These are phyloP conservation scores for Macrobrachium rosenbergii DNA, from an alignment of 1,140 invertebrate species.

Conservation along the genomic window DNA sequence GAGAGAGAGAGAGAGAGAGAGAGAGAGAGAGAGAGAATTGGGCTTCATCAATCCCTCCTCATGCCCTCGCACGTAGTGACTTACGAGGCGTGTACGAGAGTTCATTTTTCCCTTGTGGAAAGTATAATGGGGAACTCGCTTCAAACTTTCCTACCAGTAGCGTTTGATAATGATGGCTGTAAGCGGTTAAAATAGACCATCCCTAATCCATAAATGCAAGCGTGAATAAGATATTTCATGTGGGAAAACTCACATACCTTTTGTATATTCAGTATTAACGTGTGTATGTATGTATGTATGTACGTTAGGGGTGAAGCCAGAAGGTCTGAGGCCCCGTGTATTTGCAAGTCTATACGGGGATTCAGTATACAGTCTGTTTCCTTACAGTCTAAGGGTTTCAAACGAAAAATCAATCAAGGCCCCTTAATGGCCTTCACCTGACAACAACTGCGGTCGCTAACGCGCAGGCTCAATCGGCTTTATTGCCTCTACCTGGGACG, in stretches of 20 bases:
- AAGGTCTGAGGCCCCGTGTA: constrained; percentile 1
- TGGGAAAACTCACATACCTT: background rate
- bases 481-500: no score
- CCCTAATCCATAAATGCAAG: background rate
- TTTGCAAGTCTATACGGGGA: background rate
- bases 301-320: background rate
- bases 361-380: no score
- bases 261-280: background rate
- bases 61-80: no score
- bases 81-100: no score
- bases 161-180: background rate
- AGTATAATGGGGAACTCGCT: background rate
- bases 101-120: no score
- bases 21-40: background rate
- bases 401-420: no score
- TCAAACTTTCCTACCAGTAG: background rate
- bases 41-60: no score
- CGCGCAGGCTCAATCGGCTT: no score
- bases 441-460: no score
- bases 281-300: background rate
- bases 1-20: constrained; percentile 33
- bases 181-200: background rate
- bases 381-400: no score
- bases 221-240: background rate
- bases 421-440: no score